Conservation (phyloP, 2,888 invertebrate species). For the Nectonema munidae region DNA sequence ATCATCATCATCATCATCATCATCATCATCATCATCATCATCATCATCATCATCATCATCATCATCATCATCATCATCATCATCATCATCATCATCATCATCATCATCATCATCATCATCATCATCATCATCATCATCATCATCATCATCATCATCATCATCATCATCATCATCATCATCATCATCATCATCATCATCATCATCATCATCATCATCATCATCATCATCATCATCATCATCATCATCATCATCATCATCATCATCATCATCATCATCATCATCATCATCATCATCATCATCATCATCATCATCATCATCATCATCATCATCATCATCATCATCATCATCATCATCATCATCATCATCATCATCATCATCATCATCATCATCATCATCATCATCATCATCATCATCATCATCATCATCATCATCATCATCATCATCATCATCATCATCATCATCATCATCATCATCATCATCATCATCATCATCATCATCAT, state of each 20-base stretch:
- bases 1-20: conserved; percentile 2
- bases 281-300: conserved; percentile 6
- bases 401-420: neutral
- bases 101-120: conserved; percentile 11
- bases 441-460: conserved; percentile 7
- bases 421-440: conserved; percentile 12
- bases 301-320: conserved; percentile 12
- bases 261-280: neutral
- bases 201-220: neutral
- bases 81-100: neutral
- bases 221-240: conserved; percentile 8
- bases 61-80: conserved; percentile 8
- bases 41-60: conserved; percentile 12
- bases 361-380: conserved; percentile 12
- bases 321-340: neutral
- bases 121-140: conserved; percentile 10
- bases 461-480: neutral
- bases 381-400: neutral
- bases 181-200: conserved; percentile 11
- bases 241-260: conserved; percentile 11
- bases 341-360: neutral
- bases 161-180: conserved; percentile 10
- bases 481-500: conserved; percentile 12
- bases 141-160: neutral
- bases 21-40: neutral